These are phyloP conservation scores for Trichonephila clavipes DNA, from an alignment of 1,140 invertebrate species.

Conservation along the genomic window DNA sequence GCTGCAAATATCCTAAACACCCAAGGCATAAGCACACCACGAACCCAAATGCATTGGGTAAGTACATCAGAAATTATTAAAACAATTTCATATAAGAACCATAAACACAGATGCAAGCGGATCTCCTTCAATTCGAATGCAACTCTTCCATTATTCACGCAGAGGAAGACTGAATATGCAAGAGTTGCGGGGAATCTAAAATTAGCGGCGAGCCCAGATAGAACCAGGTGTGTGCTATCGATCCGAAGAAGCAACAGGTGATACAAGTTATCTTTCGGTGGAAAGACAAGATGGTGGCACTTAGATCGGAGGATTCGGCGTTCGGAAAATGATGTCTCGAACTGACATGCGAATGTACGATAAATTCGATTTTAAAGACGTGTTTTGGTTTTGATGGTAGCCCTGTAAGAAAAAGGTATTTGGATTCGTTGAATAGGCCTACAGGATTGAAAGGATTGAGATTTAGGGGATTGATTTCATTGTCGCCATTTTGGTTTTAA, in stretches of 20 bases:
- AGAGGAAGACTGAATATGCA: constrained; percentile 50
- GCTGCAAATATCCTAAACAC: neutral
- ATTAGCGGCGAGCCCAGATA: constrained; percentile 55
- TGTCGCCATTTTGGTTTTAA: no score
- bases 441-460: no score
- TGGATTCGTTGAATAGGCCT: no score
- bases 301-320: neutral
- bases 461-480: no score
- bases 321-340: neutral
- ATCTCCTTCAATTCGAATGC: neutral
- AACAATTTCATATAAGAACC: neutral
- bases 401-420: no score
- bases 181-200: constrained; percentile 45
- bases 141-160: constrained; percentile 38
- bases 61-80: neutral
- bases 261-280: constrained; percentile 6
- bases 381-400: neutral
- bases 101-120: neutral
- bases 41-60: neutral
- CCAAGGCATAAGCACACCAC: neutral
- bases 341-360: neutral
- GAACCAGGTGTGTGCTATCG: constrained; percentile 64
- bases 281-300: constrained; percentile 38
- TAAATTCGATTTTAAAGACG: neutral
- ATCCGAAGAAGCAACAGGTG: constrained; percentile 53